Base-by-base conservation (phyloP, 2,797 vertebrate genomes). In the Botia kubotai region DNA sequence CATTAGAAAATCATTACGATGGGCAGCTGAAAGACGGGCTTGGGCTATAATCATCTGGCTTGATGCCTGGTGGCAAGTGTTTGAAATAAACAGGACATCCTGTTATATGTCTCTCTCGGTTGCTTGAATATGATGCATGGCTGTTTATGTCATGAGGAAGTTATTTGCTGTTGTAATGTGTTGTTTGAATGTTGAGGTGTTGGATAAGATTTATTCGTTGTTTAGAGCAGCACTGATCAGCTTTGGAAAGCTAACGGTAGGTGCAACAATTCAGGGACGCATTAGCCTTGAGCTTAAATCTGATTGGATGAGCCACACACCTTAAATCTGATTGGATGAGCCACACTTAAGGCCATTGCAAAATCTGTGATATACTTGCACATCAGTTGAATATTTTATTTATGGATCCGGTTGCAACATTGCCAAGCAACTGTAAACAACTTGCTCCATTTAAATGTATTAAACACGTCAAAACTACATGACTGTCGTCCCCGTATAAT, bases 1-100 rank as follows among this genome's bases (percentile, higher is more conserved):
- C 65, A 60, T 66, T 83, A 73, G 75, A 83, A 74, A 75, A 83
- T 70, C 23, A 75, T 71, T 75, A 75, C 48, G 46, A 67, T 19
- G 58, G 65, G 67, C 75, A 48, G 70, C 65, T 57, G 53, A 75
- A 75, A 75, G 53, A 52, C 60, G 69, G 63, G 66, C 69, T 78
- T 67, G 60, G 16, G 1, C 62, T 60, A 19, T 74, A 21, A 72
- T 79, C 72, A 65, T 67, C 36, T 69, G 46, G 8, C 52, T 62
- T 66, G 46, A 53, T 73, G 70, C n/a, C 33, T 2, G 72, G 39
- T 36, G 66, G 74, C 52, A 67, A 26, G 48, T 66, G 57, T 66
- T 72, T 72, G 60, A 72, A 21, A 80, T 62, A 57, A 17, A 57
- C 33, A 29, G 16, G 16, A 46, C 60, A 29, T 80, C 50, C 60